phyloP scores from a whole-genome alignment of 2,113 vertebrate species.

The Lophius piscatorius region DNA sequence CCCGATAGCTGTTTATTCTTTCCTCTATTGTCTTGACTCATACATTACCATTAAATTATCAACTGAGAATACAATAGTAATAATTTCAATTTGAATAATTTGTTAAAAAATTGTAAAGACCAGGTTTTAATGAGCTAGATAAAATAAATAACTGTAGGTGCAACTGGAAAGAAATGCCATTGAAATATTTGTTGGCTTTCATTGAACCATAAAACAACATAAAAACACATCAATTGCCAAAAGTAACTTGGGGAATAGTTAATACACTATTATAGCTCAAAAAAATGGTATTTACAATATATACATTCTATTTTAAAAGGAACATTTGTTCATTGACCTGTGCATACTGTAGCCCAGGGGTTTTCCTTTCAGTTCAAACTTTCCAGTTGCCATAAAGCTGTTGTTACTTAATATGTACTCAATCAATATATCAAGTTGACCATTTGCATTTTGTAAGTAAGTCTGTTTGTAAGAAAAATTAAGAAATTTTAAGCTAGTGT shows the following conservation, averaged over 20 bases:
- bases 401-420: constrained; percentile 1
- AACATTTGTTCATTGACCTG: constrained; percentile 57
- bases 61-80: constrained; percentile 12
- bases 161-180: constrained; percentile 52
- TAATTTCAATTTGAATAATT: constrained; percentile 3
- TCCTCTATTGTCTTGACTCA: constrained; percentile 14
- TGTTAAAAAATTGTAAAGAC: too few relatives aligned
- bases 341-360: constrained; percentile 9
- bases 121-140: too few relatives aligned
- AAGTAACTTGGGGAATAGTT: constrained; percentile 50
- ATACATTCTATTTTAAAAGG: constrained; percentile 74
- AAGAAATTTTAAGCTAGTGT: constrained; percentile 58
- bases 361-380: constrained; percentile 18
- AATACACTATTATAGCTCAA: constrained; percentile 77
- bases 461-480: constrained; percentile 57
- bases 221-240: constrained; percentile 69
- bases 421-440: too few relatives aligned
- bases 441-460: too few relatives aligned
- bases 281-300: constrained; percentile 79
- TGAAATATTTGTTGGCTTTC: constrained; percentile 71
- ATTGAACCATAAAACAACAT: constrained; percentile 69
- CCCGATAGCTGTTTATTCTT: too few relatives aligned
- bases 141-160: constrained; percentile 15
- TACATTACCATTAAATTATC: constrained; percentile 22
- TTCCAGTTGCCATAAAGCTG: constrained; percentile 41